Base-by-base conservation (phyloP, 1,140 invertebrate species). In the Drosophila obscura region DNA sequence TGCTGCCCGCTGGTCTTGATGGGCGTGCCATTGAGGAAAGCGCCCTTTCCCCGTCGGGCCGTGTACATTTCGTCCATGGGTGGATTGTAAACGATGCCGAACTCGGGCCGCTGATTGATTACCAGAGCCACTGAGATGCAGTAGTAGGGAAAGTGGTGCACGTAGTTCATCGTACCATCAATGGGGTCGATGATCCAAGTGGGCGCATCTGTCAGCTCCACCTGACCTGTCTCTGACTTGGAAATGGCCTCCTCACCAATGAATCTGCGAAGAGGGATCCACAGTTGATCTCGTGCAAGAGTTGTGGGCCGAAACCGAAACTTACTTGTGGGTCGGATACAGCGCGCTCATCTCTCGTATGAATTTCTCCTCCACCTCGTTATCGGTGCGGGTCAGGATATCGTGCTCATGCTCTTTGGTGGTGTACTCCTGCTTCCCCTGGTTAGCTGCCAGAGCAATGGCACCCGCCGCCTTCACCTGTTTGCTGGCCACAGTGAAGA, bases 161-260 rank as follows among this genome's bases (percentile, higher is more conserved):
- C 95, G 89, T 97, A 97, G 91, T 98, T 98, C 94, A 97, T 95
- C 1, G 96, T 97, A 4, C 97, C 97, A 92, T 97, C 96, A 5
- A 97, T 94, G 0, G 96, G 96, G 92, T 97, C 98, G 66, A 99
- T 98, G 50, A 99, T 96, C 98, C 98, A 99, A 3, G 98, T 99
- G 5, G 98, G 98, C 6, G 94, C 94, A 91, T 98, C 94, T 2
- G 97, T 98, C 15, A 99, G 92, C 39, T 94, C 92, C 73, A 95
- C 94, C 91, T 96, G 95, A 8, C 92, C 64, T 1, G 51, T 13
- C 6, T 65, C 92, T 22, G 92, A 92, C 5, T 7, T 4, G 26
- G 95, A 93, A 11, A 95, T 94, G 0, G 95, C 94, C 92, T 99
- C 98, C 93, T 99, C 98, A 1, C 98, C 98, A 77, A 99, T 99